Conservation (phyloP, 2,888 invertebrate genomes). For the Argyra leucocephala region DNA sequence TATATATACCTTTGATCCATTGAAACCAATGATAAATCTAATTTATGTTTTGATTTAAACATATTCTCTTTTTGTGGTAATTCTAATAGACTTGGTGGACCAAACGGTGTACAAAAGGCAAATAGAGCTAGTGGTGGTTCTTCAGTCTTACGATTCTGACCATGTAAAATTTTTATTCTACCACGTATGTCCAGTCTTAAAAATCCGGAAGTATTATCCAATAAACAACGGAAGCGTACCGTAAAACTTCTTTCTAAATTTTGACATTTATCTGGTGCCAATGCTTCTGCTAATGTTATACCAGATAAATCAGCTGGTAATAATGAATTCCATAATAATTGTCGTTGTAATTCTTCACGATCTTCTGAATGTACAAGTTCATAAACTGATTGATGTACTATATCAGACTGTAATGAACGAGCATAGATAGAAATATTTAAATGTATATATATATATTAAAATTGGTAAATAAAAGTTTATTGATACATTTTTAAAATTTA, state of each 20-base stretch:
- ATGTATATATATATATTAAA: no score
- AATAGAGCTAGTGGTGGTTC: slow-evolving; percentile 91
- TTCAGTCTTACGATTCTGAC: slow-evolving; percentile 89
- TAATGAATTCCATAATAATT: slow-evolving; percentile 90
- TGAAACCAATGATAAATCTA: slow-evolving; percentile 89
- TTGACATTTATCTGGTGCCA: slow-evolving; percentile 80
- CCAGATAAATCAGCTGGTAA: slow-evolving; percentile 53
- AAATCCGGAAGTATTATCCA: slow-evolving; percentile 99
- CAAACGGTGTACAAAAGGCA: slow-evolving; percentile 97
- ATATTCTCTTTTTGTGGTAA: slow-evolving; percentile 97
- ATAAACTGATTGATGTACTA: slow-evolving; percentile 98
- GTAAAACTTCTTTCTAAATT: slow-evolving; percentile 94
- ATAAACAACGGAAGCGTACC: slow-evolving; percentile 93
- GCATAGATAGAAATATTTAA: no score
- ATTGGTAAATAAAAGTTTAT: no score
- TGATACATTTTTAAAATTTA: no score
- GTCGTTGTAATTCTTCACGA: slow-evolving; percentile 90
- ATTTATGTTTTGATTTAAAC: slow-evolving; percentile 98
- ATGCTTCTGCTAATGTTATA: slow-evolving; percentile 75
- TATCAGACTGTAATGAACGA: slow-evolving; percentile 95
- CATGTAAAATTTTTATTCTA: slow-evolving; percentile 88
- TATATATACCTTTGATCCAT: slow-evolving; percentile 80
- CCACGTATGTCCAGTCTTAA: slow-evolving; percentile 96
- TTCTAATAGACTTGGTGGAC: slow-evolving; percentile 92
- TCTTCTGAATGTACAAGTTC: slow-evolving; percentile 99